Evolutionary conservation across 2,888 invertebrate genomes (phyloP).

Genomic region (Tiliacea citrago): DNA sequence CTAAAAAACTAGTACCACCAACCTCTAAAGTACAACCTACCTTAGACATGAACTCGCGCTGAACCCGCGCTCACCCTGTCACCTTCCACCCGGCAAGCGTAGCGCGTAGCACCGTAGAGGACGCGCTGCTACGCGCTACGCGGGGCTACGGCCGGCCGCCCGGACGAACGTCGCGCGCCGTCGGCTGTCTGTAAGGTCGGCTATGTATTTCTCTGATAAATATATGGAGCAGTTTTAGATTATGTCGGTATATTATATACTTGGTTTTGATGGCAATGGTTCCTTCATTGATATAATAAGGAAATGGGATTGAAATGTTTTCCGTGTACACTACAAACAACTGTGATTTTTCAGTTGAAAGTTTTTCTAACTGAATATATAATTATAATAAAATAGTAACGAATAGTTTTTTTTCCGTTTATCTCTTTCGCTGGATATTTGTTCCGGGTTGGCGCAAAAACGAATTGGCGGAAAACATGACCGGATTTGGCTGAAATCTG

Average conservation of each 20-base stretch:
- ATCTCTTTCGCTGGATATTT: too few species aligned
- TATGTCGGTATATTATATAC: neutral
- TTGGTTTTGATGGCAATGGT: too few species aligned
- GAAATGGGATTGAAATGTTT: too few species aligned
- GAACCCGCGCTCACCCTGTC: slow-evolving; percentile 54
- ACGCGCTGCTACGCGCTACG: slow-evolving; percentile 62
- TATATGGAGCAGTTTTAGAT: neutral
- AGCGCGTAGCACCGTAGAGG: slow-evolving; percentile 63
- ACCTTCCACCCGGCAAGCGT: slow-evolving; percentile 59
- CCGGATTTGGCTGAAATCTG: too few species aligned
- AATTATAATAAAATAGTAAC: too few species aligned
- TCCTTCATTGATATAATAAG: too few species aligned
- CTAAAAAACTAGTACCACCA: neutral
- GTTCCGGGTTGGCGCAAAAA: too few species aligned
- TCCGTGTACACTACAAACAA: too few species aligned
- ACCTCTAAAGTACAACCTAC: slow-evolving; percentile 8
- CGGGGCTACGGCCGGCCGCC: slow-evolving; percentile 62
- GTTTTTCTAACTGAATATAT: too few species aligned
- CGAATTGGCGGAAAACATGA: too few species aligned
- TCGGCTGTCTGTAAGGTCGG: slow-evolving; percentile 18
- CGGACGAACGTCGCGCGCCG: slow-evolving; percentile 43
- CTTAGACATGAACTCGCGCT: slow-evolving; percentile 50
- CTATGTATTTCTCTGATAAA: slow-evolving; percentile 31
- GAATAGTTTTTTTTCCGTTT: too few species aligned
- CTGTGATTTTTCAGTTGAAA: too few species aligned